Percentiles rank a stretch among this genome's conserved stretches.
phyloP scores from a whole-genome alignment of 2,888 invertebrate species.

The Pseudococcus viburni region DNA sequence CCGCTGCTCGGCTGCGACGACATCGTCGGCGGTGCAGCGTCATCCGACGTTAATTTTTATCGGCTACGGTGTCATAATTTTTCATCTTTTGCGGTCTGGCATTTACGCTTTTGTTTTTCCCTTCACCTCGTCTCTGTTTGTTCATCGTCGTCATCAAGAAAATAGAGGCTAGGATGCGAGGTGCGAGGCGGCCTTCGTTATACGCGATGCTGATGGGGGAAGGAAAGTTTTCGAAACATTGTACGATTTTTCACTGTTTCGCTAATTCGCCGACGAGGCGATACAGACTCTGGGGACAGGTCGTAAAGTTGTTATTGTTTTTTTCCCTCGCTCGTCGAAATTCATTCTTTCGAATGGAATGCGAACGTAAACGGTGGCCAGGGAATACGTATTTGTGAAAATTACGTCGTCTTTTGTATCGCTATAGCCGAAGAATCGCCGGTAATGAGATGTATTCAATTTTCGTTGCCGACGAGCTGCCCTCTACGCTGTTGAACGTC shows the following conservation, averaged over 20 bases:
- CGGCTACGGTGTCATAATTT: not conserved
- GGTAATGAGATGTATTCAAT: constrained; percentile 27
- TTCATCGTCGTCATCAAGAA: not conserved
- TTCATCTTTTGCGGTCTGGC: not conserved
- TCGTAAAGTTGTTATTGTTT: constrained; percentile 37
- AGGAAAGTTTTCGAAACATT: not conserved
- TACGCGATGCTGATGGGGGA: not conserved
- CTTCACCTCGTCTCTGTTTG: not conserved
- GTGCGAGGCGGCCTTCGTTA: not conserved
- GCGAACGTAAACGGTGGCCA: not conserved
- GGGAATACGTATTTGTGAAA: constrained; percentile 21
- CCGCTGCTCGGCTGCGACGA: not conserved
- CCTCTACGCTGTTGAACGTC: no score
- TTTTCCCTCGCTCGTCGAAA: not conserved
- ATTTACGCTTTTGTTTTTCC: not conserved
- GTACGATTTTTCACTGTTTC: not conserved
- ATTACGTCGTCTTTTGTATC: constrained; percentile 27
- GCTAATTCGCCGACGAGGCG: constrained; percentile 23
- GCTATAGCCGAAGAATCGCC: constrained; percentile 21
- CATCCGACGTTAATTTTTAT: constrained; percentile 8
- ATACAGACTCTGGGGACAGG: constrained; percentile 21
- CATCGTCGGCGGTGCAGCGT: not conserved
- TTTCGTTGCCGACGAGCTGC: not conserved
- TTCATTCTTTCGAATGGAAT: constrained; percentile 31
- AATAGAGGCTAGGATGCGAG: not conserved